phyloP scores from a whole-genome alignment of 2,888 invertebrate genomes.

The Diaprepes abbreviatus region DNA sequence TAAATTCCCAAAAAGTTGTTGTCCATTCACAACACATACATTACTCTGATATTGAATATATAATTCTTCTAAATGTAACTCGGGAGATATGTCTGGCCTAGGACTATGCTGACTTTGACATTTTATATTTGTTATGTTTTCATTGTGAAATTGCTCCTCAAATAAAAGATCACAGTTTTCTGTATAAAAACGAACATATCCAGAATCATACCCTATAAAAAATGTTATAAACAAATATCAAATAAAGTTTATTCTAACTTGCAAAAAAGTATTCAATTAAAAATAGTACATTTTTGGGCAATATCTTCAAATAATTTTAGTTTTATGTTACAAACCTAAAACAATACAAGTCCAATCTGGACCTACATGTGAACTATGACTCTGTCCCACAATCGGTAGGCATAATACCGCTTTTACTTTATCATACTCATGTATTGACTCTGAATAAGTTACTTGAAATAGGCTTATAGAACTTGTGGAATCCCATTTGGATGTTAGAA shows the following conservation, averaged over 20 bases:
- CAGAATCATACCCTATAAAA: constrained; percentile 82
- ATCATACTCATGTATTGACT: constrained; percentile 70
- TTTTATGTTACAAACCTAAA: constrained; percentile 64
- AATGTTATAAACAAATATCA: no score
- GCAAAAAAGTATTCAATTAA: no score
- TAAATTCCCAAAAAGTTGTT: constrained; percentile 84
- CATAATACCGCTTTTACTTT: constrained; percentile 69
- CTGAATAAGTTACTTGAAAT: constrained; percentile 73
- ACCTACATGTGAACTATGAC: constrained; percentile 67
- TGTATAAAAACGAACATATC: constrained; percentile 89
- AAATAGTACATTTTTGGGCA: no score
- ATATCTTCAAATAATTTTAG: no score
- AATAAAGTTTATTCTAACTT: no score
- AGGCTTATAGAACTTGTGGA: constrained; percentile 68
- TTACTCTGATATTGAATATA: constrained; percentile 80
- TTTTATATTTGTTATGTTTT: constrained; percentile 83
- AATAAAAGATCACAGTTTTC: constrained; percentile 87
- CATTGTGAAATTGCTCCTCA: constrained; percentile 88
- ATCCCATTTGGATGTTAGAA: constrained; percentile 79
- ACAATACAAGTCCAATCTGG: constrained; percentile 95
- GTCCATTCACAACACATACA: constrained; percentile 82
- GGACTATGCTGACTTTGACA: constrained; percentile 78
- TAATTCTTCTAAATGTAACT: constrained; percentile 75
- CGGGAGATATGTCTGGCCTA: constrained; percentile 64
- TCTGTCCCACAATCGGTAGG: constrained; percentile 67